Conservation (phyloP, 2,113 vertebrate genomes). For the Campylomormyrus numenius region DNA sequence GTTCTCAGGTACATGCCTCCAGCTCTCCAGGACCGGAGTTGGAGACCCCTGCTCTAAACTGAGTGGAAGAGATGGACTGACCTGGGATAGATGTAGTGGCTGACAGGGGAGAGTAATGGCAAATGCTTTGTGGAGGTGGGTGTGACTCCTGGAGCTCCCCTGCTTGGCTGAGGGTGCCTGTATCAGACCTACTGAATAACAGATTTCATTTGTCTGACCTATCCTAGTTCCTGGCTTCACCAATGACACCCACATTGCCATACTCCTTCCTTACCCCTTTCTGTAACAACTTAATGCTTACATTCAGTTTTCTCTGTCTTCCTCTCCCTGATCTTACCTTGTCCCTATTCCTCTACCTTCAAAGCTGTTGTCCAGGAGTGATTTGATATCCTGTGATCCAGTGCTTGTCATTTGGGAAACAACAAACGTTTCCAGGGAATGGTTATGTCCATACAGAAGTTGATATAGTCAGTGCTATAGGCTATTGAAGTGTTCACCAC, state of each 20-base stretch:
- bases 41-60: not conserved
- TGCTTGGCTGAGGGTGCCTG: not conserved
- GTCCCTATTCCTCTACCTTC: not conserved
- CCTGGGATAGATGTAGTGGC: not conserved
- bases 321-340: not conserved
- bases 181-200: not conserved
- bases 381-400: not conserved
- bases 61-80: not conserved
- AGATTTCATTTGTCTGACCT: not conserved
- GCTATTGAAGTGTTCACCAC: not conserved
- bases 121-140: not conserved
- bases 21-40: too few species aligned
- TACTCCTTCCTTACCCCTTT: not conserved
- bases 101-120: not conserved
- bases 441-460: not conserved
- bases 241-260: not conserved
- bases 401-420: not conserved
- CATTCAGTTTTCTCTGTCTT: not conserved
- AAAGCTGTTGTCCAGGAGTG: not conserved
- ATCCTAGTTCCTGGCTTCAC: not conserved
- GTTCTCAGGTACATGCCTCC: too few species aligned
- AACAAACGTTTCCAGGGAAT: not conserved
- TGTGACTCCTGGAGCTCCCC: not conserved
- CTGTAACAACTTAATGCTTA: not conserved
- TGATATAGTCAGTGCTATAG: not conserved